A percentile compares a stretch with the other conserved stretches of the same genome.
Conservation (phyloP, 64 coral and sea anemone genomes). For the Catalaphyllia jardinei region DNA sequence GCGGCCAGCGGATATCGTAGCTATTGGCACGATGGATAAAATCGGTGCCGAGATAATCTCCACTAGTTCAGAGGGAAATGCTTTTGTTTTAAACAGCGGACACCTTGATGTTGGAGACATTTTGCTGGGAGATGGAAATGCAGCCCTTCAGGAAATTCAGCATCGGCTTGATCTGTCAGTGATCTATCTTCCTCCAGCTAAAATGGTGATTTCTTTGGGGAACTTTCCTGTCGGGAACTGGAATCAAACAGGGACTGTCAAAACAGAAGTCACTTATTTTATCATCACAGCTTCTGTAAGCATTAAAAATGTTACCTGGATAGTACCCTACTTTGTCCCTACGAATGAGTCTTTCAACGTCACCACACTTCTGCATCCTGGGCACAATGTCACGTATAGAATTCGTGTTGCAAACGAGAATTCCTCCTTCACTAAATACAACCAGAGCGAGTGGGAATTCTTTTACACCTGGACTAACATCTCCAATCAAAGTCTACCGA, state of each 20-base stretch:
- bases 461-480: neutral
- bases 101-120: neutral
- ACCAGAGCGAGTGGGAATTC: neutral
- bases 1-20: neutral
- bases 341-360: conserved; percentile 23
- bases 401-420: conserved; percentile 9
- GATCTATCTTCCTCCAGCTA: neutral
- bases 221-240: conserved; percentile 39
- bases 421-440: neutral
- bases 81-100: neutral
- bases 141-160: neutral
- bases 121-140: neutral
- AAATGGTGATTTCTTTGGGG: neutral
- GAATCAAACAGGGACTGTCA: conserved; percentile 11
- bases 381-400: conserved; percentile 60
- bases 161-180: neutral
- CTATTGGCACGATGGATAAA: neutral
- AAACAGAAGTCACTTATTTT: neutral
- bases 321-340: neutral
- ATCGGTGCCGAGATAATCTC: neutral
- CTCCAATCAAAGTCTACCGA: conserved; percentile 12
- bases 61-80: neutral
- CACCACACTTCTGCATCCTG: conserved; percentile 23
- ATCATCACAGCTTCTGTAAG: conserved; percentile 12
- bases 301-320: conserved; percentile 66